Base-by-base conservation (phyloP, 2,888 invertebrate genomes). In the Neoaliturus tenellus region DNA sequence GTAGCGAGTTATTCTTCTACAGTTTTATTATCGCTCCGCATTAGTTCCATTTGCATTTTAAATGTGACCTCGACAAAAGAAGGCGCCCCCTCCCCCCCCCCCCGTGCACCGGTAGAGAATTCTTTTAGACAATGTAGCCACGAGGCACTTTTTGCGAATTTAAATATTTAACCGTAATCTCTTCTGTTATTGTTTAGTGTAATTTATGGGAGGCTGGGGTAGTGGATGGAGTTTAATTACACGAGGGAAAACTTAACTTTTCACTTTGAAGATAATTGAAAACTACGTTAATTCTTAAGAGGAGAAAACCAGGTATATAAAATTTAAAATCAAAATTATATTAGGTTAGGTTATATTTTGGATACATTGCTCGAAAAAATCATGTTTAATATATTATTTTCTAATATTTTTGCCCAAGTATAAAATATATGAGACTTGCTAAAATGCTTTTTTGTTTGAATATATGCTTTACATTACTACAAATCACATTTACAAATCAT, bases 41-140 rank as follows among this genome's bases (percentile, higher is more conserved):
- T 78, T 78, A 78, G 78, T 33, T 55, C 33, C 78, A 78, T 78
- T 78, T 78, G 78, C 78, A 55, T 78, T 78, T 51, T 55, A 78
- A 75, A 78, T 51, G 78, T 48, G 78, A 78, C 51, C 78, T 44
- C 73, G 44, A 75, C 73, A 75, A 78, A 75, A 78, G 78, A 55
- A 55, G 33, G 28, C 75, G 12, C 51, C 48, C 44, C 35, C 31
- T 5, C 28, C 28, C 28, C n/a, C 51, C 6, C 44, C 39, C 44
- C 4, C 35, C 35, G 35, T 35, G 35, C 35, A 35, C 4, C 44
- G n/a, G 20, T 25, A 23, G 12, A 41, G n/a, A 10, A 12, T 20
- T 41, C 25, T 39, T 73, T 41, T 23, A 12, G 20, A 78, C 78
- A 78, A 78, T 55, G 78, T 31, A 62, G 62, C 5, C 17, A 8